Conservation (phyloP, 2,888 invertebrate genomes). For the Cataglyphis cursor region DNA sequence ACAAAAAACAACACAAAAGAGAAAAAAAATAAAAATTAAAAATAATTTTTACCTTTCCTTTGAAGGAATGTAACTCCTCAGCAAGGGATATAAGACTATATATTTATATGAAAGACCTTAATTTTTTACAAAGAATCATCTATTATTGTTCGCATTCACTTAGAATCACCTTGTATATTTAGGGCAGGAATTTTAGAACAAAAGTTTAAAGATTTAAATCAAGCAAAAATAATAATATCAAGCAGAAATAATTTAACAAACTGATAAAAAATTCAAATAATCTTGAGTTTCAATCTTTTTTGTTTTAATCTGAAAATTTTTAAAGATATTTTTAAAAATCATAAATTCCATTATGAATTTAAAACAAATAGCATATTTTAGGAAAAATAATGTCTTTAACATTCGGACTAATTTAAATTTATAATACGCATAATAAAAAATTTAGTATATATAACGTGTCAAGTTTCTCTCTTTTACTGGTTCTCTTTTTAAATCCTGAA, state of each 20-base stretch:
- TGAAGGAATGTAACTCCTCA: too few relatives aligned
- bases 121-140: too few relatives aligned
- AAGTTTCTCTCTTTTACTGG: background rate
- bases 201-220: background rate
- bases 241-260: background rate
- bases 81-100: too few relatives aligned
- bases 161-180: background rate
- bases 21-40: too few relatives aligned
- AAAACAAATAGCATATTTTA: background rate
- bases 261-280: background rate
- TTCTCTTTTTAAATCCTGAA: constrained; percentile 8
- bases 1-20: too few relatives aligned
- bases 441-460: background rate
- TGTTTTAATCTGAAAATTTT: background rate
- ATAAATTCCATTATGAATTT: background rate
- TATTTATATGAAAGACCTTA: too few relatives aligned
- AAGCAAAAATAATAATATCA: too few relatives aligned
- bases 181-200: background rate
- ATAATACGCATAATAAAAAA: background rate
- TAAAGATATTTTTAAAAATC: background rate
- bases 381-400: background rate
- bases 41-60: too few relatives aligned
- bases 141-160: too few relatives aligned
- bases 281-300: background rate
- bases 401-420: constrained; percentile 4